phyloP scores from a whole-genome alignment of 2,888 invertebrate species.

The Cheilosia vulpina region DNA sequence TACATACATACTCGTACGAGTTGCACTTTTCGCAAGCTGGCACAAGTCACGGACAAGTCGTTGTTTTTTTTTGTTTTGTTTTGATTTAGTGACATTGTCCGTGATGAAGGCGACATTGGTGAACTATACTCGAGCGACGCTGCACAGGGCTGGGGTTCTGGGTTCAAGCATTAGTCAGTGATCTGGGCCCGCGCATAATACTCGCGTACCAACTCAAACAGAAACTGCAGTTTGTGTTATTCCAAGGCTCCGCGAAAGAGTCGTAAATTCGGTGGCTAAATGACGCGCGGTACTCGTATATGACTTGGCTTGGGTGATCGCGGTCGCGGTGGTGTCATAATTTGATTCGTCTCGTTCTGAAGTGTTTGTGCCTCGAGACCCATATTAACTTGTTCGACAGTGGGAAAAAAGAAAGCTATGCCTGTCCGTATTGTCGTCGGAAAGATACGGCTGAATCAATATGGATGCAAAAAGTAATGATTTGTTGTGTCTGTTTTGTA shows the following conservation, averaged over 20 bases:
- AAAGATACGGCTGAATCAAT: slow-evolving; percentile 76
- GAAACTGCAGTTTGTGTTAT: background rate
- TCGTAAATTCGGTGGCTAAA: slow-evolving; percentile 74
- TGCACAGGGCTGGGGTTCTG: slow-evolving; percentile 62
- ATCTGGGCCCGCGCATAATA: slow-evolving; percentile 67
- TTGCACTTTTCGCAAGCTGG: slow-evolving; percentile 80
- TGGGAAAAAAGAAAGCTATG: slow-evolving; percentile 66
- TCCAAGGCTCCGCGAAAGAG: slow-evolving; percentile 37
- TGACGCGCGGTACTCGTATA: slow-evolving; percentile 56
- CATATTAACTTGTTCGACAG: slow-evolving; percentile 54
- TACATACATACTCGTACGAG: slow-evolving; percentile 45
- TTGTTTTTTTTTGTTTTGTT: slow-evolving; percentile 75
- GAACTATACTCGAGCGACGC: slow-evolving; percentile 52
- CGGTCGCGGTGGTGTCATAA: slow-evolving; percentile 48
- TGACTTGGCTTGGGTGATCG: slow-evolving; percentile 49
- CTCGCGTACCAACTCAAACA: slow-evolving; percentile 33
- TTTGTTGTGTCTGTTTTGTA: slow-evolving; percentile 71
- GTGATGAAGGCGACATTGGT: slow-evolving; percentile 82
- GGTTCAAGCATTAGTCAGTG: slow-evolving; percentile 69
- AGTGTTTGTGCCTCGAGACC: slow-evolving; percentile 57
- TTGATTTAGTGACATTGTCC: slow-evolving; percentile 80
- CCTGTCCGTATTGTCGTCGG: slow-evolving; percentile 64
- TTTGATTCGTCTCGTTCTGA: slow-evolving; percentile 67
- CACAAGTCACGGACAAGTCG: slow-evolving; percentile 82
- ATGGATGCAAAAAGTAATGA: slow-evolving; percentile 83